phyloP scores from a whole-genome alignment of 2,888 invertebrate species.

The Rugalucina vietnamica region DNA sequence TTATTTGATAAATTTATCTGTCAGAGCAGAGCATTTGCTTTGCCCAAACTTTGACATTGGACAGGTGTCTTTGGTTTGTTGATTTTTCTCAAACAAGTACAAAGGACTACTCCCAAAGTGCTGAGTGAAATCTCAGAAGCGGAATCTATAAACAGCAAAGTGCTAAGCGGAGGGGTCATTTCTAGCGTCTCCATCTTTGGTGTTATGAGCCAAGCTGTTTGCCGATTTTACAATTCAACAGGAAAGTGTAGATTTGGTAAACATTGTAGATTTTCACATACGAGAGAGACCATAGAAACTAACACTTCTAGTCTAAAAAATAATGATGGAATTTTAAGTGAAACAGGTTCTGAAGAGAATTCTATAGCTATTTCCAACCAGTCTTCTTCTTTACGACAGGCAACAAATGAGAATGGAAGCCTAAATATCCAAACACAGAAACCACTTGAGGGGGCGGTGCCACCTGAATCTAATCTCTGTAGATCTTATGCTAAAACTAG shows the following conservation, averaged over 20 bases:
- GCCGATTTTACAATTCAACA: constrained; percentile 67
- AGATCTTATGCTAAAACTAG: constrained; percentile 60
- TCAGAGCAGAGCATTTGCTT: neutral
- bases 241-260: constrained; percentile 71
- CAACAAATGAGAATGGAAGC: constrained; percentile 30
- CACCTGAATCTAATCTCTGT: constrained; percentile 48
- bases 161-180: neutral
- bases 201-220: constrained; percentile 63
- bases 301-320: neutral
- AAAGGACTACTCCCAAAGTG: neutral
- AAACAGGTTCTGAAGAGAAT: constrained; percentile 17
- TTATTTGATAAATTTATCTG: neutral
- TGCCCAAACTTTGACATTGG: neutral
- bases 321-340: constrained; percentile 51
- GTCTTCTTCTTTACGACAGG: neutral
- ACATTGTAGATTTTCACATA: constrained; percentile 69
- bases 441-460: neutral
- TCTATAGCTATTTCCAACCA: neutral
- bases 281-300: constrained; percentile 2
- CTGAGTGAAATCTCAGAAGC: neutral
- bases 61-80: neutral
- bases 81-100: too few species aligned
- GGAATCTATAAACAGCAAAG: neutral
- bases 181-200: neutral
- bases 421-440: constrained; percentile 19